These are phyloP conservation scores for Metaphire vulgaris DNA, from an alignment of 1,140 invertebrate species.

Conservation along the genomic window DNA sequence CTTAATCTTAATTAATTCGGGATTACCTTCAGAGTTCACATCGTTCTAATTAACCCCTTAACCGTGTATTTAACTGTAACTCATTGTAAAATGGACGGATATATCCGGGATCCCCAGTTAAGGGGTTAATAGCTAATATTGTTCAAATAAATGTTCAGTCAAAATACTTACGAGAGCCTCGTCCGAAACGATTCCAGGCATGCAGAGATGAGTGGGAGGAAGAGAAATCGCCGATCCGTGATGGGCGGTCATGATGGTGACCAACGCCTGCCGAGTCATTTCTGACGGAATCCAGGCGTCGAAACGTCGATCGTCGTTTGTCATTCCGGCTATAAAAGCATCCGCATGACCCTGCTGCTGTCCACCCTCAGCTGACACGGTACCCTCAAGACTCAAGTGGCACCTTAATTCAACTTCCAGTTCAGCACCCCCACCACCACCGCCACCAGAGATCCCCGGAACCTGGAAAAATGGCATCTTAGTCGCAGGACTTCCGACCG, in stretches of 20 bases:
- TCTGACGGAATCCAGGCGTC: slow-evolving; percentile 71
- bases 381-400: neutral
- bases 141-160: no score
- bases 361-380: neutral
- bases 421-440: neutral
- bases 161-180: slow-evolving; percentile 63
- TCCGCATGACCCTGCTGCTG: slow-evolving; percentile 33
- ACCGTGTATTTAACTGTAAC: no score
- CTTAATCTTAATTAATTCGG: no score
- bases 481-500: slow-evolving; percentile 7
- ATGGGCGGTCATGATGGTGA: slow-evolving; percentile 59
- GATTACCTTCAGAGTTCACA: no score
- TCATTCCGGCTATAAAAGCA: slow-evolving; percentile 42
- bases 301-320: slow-evolving; percentile 58
- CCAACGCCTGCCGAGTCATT: slow-evolving; percentile 60
- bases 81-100: no score
- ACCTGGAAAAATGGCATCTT: slow-evolving; percentile 3
- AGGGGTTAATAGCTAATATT: no score
- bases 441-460: neutral
- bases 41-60: no score
- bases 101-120: no score
- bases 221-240: slow-evolving; percentile 64
- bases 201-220: slow-evolving; percentile 61
- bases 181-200: slow-evolving; percentile 64
- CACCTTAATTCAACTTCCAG: neutral